These are phyloP conservation scores for Picus viridis DNA, from an alignment of 2,797 vertebrate genomes.

Conservation along the genomic window DNA sequence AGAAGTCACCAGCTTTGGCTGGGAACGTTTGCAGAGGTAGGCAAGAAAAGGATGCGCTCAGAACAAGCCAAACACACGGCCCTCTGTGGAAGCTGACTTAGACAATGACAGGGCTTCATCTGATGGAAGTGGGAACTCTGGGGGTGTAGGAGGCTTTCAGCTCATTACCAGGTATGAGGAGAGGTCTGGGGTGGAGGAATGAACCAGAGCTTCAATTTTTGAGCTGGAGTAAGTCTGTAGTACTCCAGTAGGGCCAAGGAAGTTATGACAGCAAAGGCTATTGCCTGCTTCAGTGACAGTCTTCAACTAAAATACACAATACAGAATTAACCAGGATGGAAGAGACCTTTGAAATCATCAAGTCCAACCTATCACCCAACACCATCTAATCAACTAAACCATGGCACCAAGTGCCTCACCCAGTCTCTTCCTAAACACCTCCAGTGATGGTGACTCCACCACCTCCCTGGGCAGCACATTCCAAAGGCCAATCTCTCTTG, in stretches of 20 bases:
- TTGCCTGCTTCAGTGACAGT: background rate
- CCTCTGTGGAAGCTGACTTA: background rate
- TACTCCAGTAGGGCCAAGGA: background rate
- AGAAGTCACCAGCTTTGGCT: background rate
- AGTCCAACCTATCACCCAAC: no score
- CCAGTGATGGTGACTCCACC: no score
- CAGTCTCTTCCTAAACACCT: no score
- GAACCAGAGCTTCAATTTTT: background rate
- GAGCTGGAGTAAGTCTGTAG: background rate
- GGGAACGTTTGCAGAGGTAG: background rate
- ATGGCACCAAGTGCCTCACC: no score
- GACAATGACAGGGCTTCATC: background rate
- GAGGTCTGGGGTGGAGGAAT: background rate
- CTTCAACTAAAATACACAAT: background rate
- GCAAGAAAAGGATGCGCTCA: background rate
- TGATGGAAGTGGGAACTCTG: background rate
- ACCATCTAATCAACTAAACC: no score
- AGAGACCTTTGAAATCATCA: no score
- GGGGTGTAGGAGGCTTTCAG: background rate
- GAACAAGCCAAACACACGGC: background rate
- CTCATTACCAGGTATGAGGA: background rate
- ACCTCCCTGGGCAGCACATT: no score
- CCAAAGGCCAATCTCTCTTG: no score
- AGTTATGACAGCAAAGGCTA: background rate
- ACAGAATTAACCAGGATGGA: no score